These are phyloP conservation scores for Anabacerthia variegaticeps DNA, from an alignment of 2,797 vertebrate species.

Conservation along the genomic window DNA sequence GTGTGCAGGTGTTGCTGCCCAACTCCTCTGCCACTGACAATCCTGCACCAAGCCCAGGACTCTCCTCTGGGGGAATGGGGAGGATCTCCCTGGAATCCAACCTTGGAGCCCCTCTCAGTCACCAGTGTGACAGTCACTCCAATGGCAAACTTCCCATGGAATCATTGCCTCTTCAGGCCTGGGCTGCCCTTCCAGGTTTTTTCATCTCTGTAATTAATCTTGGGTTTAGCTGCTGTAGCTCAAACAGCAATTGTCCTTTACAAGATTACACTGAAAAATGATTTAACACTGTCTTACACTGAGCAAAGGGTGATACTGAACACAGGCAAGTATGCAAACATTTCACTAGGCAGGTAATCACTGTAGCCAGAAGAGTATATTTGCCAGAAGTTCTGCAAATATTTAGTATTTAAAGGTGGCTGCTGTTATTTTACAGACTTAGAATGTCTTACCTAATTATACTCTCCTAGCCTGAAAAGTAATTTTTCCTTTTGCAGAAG, in stretches of 20 bases:
- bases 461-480: background rate
- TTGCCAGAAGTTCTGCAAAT: conserved; percentile 61
- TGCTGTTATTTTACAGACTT: conserved; percentile 38
- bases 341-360: conserved; percentile 41
- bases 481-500: background rate
- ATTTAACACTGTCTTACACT: conserved; percentile 48
- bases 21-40: background rate
- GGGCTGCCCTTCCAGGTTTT: background rate
- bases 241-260: conserved; percentile 51
- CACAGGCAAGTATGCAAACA: conserved; percentile 45
- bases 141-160: background rate
- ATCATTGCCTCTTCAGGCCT: background rate
- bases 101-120: background rate
- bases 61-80: background rate
- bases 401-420: conserved; percentile 62
- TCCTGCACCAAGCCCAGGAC: background rate
- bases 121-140: background rate
- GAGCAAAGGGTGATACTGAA: conserved; percentile 32
- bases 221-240: background rate
- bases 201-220: conserved; percentile 12
- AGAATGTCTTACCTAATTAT: background rate
- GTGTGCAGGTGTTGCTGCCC: fast-evolving
- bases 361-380: conserved; percentile 52
- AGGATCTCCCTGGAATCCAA: background rate
- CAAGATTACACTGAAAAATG: conserved; percentile 45